phyloP scores from a whole-genome alignment of 2,797 vertebrate species.

The Serranus cabrilla region DNA sequence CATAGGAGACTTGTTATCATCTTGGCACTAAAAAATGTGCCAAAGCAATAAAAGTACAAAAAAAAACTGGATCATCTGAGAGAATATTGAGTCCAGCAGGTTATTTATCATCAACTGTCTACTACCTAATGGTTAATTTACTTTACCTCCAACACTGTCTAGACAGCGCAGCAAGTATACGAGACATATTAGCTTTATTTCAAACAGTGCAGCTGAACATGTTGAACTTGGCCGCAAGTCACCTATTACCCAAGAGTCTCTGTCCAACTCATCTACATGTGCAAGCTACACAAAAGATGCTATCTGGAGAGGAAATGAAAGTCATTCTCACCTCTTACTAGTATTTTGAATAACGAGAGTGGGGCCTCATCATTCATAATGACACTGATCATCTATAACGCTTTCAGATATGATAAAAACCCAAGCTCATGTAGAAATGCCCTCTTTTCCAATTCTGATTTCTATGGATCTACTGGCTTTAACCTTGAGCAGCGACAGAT shows the following conservation, averaged over 20 bases:
- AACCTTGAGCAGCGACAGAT: slow-evolving; percentile 86
- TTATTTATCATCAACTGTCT: slow-evolving; percentile 1
- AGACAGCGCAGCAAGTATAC: not conserved
- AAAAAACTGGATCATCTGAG: no score
- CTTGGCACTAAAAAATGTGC: not conserved
- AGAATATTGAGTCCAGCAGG: not conserved
- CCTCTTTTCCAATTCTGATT: slow-evolving; percentile 84
- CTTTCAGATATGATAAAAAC: slow-evolving; percentile 83
- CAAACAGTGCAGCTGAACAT: slow-evolving; percentile 10
- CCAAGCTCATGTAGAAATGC: slow-evolving; percentile 74
- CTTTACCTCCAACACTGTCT: not conserved
- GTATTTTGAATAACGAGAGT: slow-evolving; percentile 81
- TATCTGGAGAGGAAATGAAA: slow-evolving; percentile 83
- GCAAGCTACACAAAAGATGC: slow-evolving; percentile 72
- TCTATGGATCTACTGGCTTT: slow-evolving; percentile 74
- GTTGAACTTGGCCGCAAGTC: slow-evolving; percentile 52
- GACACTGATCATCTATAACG: slow-evolving; percentile 88
- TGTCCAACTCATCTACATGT: slow-evolving; percentile 75
- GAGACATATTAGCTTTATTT: not conserved
- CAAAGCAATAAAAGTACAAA: not conserved
- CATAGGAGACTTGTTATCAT: not conserved
- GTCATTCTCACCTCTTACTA: slow-evolving; percentile 76
- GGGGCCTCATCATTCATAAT: slow-evolving; percentile 87
- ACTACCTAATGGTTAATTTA: not conserved
- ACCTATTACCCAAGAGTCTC: slow-evolving; percentile 62